Conservation (phyloP, 2,888 invertebrate species). For the Herminia tarsipennalis region DNA sequence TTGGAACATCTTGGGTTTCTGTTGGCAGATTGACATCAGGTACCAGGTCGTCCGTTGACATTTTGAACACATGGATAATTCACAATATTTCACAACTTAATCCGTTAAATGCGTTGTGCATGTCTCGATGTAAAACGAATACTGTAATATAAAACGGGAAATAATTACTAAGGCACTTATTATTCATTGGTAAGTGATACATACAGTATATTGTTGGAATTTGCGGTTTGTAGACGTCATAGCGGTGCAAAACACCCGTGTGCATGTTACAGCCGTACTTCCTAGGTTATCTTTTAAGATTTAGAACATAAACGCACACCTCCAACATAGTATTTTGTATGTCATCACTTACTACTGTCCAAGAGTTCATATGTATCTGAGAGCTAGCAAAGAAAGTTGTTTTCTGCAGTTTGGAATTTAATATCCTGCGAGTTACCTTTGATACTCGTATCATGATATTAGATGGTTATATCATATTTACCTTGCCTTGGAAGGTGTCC, state of each 20-base stretch:
- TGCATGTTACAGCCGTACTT: conserved; percentile 8
- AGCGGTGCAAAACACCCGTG: conserved; percentile 53
- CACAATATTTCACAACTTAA: conserved; percentile 21
- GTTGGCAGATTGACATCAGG: conserved; percentile 30
- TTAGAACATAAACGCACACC: neutral
- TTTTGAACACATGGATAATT: conserved; percentile 50
- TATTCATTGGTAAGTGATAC: conserved; percentile 65
- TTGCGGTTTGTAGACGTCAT: conserved; percentile 70
- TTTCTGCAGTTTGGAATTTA: conserved; percentile 37
- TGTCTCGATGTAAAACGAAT: conserved; percentile 29
- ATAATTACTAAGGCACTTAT: conserved; percentile 54
- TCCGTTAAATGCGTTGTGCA: conserved; percentile 15
- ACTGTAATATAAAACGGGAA: conserved; percentile 62
- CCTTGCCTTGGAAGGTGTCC: conserved; percentile 11
- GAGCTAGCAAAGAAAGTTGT: conserved; percentile 13
- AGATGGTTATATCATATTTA: conserved; percentile 29
- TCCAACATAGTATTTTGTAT: neutral
- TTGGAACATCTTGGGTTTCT: conserved; percentile 15
- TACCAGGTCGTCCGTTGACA: conserved; percentile 50
- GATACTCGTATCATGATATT: conserved; percentile 26
- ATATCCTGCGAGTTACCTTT: conserved; percentile 40
- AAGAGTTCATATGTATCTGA: conserved; percentile 15
- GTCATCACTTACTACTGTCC: neutral
- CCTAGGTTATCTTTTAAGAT: conserved; percentile 1
- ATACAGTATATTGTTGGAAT: conserved; percentile 57